Evolutionary conservation across 2,888 invertebrate species (phyloP).

Genomic region (Pardosa pseudoannulata): DNA sequence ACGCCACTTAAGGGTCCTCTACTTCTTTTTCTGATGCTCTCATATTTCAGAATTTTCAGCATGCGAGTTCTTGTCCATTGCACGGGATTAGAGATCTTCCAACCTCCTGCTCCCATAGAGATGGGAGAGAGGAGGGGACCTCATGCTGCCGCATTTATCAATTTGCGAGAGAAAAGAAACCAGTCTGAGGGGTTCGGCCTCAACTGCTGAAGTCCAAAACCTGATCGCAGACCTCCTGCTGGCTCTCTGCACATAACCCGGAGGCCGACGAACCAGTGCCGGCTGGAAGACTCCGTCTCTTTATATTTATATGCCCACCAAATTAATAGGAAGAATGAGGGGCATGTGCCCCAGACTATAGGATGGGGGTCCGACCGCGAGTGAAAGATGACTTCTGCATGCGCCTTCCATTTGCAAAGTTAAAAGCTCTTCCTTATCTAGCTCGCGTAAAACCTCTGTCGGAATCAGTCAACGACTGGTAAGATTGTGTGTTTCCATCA

Average conservation of each 20-base stretch:
- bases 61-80: neutral
- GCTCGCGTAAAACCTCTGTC: neutral
- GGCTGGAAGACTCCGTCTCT: conserved; percentile 13
- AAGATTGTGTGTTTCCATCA: neutral
- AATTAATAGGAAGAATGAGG: conserved; percentile 28
- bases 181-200: conserved; percentile 40
- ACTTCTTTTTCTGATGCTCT: no score
- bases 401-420: neutral
- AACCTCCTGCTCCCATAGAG: neutral
- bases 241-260: conserved; percentile 61
- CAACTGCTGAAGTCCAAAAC: conserved; percentile 35
- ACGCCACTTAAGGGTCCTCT: no score
- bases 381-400: conserved; percentile 12
- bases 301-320: conserved; percentile 48
- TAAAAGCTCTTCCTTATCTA: neutral
- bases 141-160: conserved; percentile 15
- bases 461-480: neutral
- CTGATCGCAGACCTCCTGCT: conserved; percentile 68
- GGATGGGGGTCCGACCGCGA: neutral
- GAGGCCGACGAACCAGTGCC: conserved; percentile 59
- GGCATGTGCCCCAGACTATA: neutral
- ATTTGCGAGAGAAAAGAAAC: conserved; percentile 56
- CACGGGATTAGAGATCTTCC: neutral
- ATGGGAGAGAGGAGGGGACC: neutral
- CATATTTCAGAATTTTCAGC: neutral